Base-by-base conservation (phyloP, 2,113 vertebrate genomes). In the Zapornia atra region DNA sequence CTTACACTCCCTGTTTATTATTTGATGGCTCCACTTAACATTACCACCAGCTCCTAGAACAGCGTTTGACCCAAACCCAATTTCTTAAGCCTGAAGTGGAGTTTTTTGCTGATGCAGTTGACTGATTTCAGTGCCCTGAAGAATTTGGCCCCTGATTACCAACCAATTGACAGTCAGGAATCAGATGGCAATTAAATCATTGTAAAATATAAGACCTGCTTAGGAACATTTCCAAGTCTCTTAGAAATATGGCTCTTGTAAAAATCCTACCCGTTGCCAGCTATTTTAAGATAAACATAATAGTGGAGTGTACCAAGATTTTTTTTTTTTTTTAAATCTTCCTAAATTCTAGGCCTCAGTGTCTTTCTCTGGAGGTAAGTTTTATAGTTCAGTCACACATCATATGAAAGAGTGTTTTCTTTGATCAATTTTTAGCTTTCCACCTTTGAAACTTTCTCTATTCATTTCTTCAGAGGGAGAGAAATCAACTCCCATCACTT, bases 381-480 rank as follows among this genome's bases (percentile, higher is more conserved):
- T 95, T 91, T 81, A 60, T 40, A 81, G 63, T 90, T 92, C 59
- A 86, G 88, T 90, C 82, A 95, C 64, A 78, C 64, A 70, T 77
- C 26, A 14, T 44, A 54, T 42, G 22, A 80, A 80, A 77, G 64
- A 73, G 12, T 48, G 16, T 68, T 92, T 93, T 88, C 92, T 95
- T 94, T 95, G 90, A 95, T 92, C 76, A 92, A 3, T 92, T 94
- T 96, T 95, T 80, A 88, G 56, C 79, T 83, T 92, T 56, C 64
- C 38, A 64, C 34, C 25, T 90, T 96, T 93, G 88, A 96, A 92
- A 88, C 56, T 76, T 28, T 82, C 38, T 76, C 69, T 88, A 3
- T 92, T 90, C 5, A 0, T 85, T 75, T 93, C 36, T 89, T 95
- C 61, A 61, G 64, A 94, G 51, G 86, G 76, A 75, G 60, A 78